A percentile compares a stretch with the other conserved stretches of the same genome.
Conservation (phyloP, 2,888 invertebrate species). For the Corbicula japonica region DNA sequence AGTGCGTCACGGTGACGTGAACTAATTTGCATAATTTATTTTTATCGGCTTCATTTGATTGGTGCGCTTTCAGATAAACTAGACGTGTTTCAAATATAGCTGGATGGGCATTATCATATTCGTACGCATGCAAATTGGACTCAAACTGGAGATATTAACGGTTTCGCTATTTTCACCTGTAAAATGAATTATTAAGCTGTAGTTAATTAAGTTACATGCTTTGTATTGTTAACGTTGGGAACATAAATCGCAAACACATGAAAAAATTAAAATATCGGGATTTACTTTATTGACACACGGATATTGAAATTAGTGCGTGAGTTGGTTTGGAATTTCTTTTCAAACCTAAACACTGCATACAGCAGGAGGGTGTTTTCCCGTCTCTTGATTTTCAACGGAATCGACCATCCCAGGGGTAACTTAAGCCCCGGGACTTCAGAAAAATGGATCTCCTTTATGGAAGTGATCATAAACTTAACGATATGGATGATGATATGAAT, state of each 20-base stretch:
- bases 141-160: background rate
- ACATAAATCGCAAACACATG: constrained; percentile 10
- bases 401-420: constrained; percentile 81
- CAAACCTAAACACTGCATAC: constrained; percentile 65
- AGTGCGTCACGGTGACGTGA: constrained; percentile 61
- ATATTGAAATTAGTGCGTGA: constrained; percentile 33
- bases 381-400: constrained; percentile 61
- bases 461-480: constrained; percentile 81
- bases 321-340: constrained; percentile 67
- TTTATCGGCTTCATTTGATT: constrained; percentile 59
- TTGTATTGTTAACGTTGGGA: background rate
- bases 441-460: constrained; percentile 83
- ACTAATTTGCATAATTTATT: constrained; percentile 61
- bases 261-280: constrained; percentile 44
- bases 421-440: constrained; percentile 76
- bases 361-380: constrained; percentile 62
- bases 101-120: constrained; percentile 65
- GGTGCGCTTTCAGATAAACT: constrained; percentile 49
- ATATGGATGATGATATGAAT: constrained; percentile 81
- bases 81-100: constrained; percentile 70
- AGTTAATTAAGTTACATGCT: too few relatives aligned
- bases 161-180: background rate
- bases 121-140: constrained; percentile 51
- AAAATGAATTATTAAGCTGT: background rate
- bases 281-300: constrained; percentile 41